Evolutionary conservation across 35 echinoderm and acorn worm species (phyloP).

Genomic region (Apostichopus parvimensis): DNA sequence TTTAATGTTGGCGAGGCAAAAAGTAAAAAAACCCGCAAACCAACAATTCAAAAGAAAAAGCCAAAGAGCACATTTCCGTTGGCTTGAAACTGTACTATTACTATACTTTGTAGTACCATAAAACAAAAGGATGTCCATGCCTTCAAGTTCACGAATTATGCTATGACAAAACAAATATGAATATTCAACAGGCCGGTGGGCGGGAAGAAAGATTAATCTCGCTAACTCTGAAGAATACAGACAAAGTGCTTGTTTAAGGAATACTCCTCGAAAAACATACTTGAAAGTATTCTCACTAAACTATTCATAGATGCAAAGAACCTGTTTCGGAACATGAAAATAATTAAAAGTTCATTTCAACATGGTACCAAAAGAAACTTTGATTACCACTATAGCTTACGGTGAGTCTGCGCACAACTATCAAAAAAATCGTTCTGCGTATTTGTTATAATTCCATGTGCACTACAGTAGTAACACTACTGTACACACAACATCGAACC

Average conservation of each 20-base stretch:
- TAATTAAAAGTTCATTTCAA: neutral
- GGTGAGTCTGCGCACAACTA: slow-evolving; percentile 29
- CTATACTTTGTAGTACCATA: neutral
- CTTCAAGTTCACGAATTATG: neutral
- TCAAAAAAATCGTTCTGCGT: slow-evolving; percentile 26
- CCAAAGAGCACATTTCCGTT: too few relatives aligned
- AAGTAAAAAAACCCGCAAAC: too few relatives aligned
- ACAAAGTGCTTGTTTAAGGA: too few relatives aligned
- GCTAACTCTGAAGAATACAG: neutral
- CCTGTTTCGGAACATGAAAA: neutral
- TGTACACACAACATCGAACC: slow-evolving; percentile 24
- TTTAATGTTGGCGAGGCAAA: too few relatives aligned
- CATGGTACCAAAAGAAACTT: neutral
- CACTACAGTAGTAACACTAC: neutral
- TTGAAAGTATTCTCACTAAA: too few relatives aligned
- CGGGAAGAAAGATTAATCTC: neutral
- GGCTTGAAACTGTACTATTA: too few relatives aligned
- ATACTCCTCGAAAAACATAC: too few relatives aligned
- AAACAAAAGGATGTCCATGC: neutral
- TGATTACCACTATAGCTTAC: neutral
- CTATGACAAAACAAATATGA: slow-evolving; percentile 8
- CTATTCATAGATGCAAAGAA: too few relatives aligned
- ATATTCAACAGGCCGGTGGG: slow-evolving; percentile 37
- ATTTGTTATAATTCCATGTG: slow-evolving; percentile 16
- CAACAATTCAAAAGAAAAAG: too few relatives aligned